Percentiles rank a stretch among this genome's conserved stretches.
phyloP scores from a whole-genome alignment of 2,113 vertebrate species.

The Gadus chalcogrammus region DNA sequence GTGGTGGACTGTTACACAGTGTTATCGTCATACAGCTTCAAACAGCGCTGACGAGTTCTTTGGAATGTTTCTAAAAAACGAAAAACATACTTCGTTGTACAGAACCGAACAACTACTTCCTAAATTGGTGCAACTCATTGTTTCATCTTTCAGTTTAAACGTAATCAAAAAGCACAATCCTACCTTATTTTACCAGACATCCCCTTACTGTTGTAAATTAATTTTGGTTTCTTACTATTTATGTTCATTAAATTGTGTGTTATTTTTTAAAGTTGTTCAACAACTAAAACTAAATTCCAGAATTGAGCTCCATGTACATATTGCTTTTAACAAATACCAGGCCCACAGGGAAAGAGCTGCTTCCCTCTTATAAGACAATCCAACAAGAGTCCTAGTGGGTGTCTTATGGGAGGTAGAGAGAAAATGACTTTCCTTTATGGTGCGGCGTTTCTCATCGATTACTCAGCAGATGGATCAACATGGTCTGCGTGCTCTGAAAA shows the following conservation, averaged over 20 bases:
- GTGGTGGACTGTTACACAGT: neutral
- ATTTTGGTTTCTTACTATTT: too few relatives aligned
- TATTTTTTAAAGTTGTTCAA: too few relatives aligned
- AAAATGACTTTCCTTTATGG: conserved; percentile 30
- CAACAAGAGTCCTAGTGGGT: neutral
- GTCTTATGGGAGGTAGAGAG: conserved; percentile 25
- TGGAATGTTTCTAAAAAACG: neutral
- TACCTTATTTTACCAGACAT: too few relatives aligned
- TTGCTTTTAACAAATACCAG: too few relatives aligned
- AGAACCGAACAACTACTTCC: neutral
- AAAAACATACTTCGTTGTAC: neutral
- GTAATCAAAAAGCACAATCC: too few relatives aligned
- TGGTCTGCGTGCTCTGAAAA: conserved; percentile 40
- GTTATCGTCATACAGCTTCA: neutral
- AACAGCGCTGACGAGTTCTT: too few relatives aligned
- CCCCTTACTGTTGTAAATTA: too few relatives aligned
- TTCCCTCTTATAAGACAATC: neutral
- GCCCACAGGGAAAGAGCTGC: neutral
- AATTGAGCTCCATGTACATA: too few relatives aligned
- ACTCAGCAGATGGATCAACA: conserved; percentile 31
- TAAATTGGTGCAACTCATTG: neutral
- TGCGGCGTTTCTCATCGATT: conserved; percentile 40
- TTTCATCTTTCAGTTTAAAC: too few relatives aligned
- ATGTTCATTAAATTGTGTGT: too few relatives aligned
- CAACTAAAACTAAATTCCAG: too few relatives aligned